Conservation (phyloP, 2,888 invertebrate genomes). For the Agrypnus murinus region DNA sequence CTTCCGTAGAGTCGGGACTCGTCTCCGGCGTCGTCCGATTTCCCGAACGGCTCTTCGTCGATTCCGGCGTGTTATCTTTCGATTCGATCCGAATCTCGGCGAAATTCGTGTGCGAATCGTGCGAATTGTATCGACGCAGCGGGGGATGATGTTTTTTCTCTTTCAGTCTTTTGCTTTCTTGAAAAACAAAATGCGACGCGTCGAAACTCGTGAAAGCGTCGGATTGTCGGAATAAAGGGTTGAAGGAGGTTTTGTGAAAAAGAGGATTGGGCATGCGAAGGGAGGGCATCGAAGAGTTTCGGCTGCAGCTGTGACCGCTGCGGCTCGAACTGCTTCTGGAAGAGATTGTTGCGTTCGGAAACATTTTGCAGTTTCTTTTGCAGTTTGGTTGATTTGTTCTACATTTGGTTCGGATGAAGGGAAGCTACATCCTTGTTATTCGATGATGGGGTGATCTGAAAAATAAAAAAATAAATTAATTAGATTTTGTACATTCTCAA, state of each 20-base stretch:
- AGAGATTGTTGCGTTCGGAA: conserved; percentile 67
- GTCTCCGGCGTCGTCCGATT: conserved; percentile 57
- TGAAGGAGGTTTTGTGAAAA: conserved; percentile 64
- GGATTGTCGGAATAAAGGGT: conserved; percentile 64
- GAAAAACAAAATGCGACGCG: conserved; percentile 67
- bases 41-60: conserved; percentile 61
- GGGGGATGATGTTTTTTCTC: conserved; percentile 71
- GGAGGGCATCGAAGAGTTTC: conserved; percentile 69
- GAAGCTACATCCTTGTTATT: conserved; percentile 45
- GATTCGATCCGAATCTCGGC: conserved; percentile 70
- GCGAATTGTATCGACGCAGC: conserved; percentile 69
- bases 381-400: conserved; percentile 9
- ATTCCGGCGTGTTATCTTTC: conserved; percentile 64
- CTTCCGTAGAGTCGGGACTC: conserved; percentile 62
- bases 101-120: conserved; percentile 71
- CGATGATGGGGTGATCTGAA: conserved; percentile 23
- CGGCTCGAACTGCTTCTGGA: conserved; percentile 66
- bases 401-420: conserved; percentile 15
- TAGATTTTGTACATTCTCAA: too few species aligned
- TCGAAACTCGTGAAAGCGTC: conserved; percentile 67
- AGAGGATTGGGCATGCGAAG: conserved; percentile 64
- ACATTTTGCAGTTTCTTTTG: conserved; percentile 61
- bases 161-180: conserved; percentile 53
- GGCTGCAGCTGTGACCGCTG: conserved; percentile 65
- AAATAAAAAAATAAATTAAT: conserved; percentile 16